Percentiles rank a stretch among this genome's conserved stretches.
phyloP scores from a whole-genome alignment of 2,113 vertebrate genomes.

The Tupaia tana region DNA sequence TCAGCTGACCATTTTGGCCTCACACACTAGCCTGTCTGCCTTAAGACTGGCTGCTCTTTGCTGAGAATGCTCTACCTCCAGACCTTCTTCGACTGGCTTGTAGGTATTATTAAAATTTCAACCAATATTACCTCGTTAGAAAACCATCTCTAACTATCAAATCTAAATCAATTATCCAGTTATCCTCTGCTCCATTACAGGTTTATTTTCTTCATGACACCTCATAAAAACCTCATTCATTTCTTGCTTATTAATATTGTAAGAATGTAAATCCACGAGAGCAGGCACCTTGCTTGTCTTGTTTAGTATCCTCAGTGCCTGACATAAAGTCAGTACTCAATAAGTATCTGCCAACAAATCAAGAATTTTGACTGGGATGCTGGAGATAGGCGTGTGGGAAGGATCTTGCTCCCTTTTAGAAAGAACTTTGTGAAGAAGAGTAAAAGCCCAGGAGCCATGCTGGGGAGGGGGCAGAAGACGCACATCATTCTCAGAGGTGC shows the following conservation, averaged over 20 bases:
- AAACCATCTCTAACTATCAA: background rate
- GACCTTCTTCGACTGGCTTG: background rate
- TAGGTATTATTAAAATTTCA: background rate
- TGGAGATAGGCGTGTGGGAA: background rate
- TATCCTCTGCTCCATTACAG: background rate
- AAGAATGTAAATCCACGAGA: background rate
- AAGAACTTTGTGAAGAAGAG: background rate
- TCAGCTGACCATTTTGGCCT: background rate
- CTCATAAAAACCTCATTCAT: background rate
- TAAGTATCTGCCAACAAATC: background rate
- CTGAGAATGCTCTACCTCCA: background rate
- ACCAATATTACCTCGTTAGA: background rate
- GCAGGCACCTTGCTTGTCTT: background rate
- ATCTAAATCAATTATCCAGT: background rate
- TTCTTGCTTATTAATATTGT: background rate
- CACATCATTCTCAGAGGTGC: constrained; percentile 97
- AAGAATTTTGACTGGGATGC: background rate
- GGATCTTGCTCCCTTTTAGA: background rate
- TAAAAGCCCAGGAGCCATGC: background rate
- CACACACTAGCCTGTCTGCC: accelerated
- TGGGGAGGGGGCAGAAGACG: constrained; percentile 73
- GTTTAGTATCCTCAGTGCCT: background rate
- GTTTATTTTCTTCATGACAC: background rate
- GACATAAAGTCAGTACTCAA: background rate
- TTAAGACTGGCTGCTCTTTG: too few species aligned